Conservation (phyloP, 1,140 invertebrate genomes). For the Argopecten irradians region DNA sequence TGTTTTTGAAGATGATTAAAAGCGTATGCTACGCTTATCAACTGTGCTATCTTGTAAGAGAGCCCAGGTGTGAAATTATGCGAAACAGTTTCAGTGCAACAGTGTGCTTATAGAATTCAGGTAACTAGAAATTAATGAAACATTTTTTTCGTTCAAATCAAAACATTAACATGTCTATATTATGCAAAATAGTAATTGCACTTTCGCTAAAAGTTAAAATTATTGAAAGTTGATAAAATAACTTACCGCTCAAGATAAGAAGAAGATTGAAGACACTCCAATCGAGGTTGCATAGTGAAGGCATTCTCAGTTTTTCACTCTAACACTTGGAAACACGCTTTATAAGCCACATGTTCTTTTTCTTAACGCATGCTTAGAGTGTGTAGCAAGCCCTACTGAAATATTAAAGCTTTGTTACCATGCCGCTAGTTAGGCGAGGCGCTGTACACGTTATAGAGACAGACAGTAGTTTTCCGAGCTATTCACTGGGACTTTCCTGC, state of each 20-base stretch:
- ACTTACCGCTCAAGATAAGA: background rate
- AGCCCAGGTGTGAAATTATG: background rate
- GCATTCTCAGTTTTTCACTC: slow-evolving; percentile 1
- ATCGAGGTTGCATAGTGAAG: background rate
- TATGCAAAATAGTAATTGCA: background rate
- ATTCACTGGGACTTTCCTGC: background rate
- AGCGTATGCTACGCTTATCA: background rate
- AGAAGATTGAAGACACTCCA: slow-evolving; percentile 9
- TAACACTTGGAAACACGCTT: background rate
- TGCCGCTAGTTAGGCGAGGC: background rate
- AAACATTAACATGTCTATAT: background rate
- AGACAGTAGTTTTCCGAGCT: background rate
- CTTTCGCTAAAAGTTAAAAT: background rate
- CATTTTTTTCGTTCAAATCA: background rate
- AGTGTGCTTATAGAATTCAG: background rate
- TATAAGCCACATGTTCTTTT: background rate
- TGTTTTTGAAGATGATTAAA: slow-evolving; percentile 2
- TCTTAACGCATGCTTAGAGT: slow-evolving; percentile 22
- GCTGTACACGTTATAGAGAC: background rate
- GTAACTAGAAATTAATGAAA: background rate
- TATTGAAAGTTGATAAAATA: background rate
- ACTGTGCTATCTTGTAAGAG: background rate
- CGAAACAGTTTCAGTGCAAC: background rate
- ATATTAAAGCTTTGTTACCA: background rate
- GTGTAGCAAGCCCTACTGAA: slow-evolving; percentile 1